Percentiles rank a stretch among this genome's conserved stretches.
phyloP scores from a whole-genome alignment of 2,113 vertebrate genomes.

The Hippolais icterina region DNA sequence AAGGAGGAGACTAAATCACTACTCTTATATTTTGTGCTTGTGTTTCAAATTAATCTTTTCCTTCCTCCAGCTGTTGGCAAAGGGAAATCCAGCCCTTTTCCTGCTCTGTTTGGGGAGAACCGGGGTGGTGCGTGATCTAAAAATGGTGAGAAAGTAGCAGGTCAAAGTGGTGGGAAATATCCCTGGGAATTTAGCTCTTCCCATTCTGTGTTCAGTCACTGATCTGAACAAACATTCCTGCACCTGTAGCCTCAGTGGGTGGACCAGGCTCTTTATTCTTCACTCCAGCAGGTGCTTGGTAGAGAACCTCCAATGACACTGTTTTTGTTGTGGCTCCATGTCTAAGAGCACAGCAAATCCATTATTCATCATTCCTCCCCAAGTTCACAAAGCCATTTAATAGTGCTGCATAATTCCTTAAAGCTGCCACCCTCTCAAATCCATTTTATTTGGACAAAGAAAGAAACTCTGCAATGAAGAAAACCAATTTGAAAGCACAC shows the following conservation, averaged over 20 bases:
- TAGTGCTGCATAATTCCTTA: neutral
- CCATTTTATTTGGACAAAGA: constrained; percentile 49
- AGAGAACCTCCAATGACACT: constrained; percentile 1
- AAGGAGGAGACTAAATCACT: neutral
- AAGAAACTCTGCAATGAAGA: constrained; percentile 11
- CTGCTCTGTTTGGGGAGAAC: accelerated
- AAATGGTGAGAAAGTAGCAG: neutral
- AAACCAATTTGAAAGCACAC: constrained; percentile 49
- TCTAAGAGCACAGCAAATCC: constrained; percentile 25
- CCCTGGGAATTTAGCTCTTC: neutral
- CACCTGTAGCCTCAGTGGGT: neutral
- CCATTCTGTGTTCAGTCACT: neutral
- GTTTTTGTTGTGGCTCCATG: constrained; percentile 8
- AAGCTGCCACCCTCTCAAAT: constrained; percentile 43
- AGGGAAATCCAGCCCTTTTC: neutral
- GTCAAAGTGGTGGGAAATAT: neutral
- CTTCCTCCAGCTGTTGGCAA: neutral
- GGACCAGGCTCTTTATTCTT: neutral
- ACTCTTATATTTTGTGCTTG: neutral
- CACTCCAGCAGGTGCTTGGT: neutral
- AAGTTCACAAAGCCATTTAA: constrained; percentile 11
- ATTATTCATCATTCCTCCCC: constrained; percentile 24
- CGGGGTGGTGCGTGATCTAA: neutral
- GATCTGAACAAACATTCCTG: neutral
- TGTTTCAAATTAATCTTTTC: neutral